Percentiles rank a stretch among this genome's conserved stretches.
Conservation (phyloP, 2,888 invertebrate genomes). For the Epinotia bilunana region DNA sequence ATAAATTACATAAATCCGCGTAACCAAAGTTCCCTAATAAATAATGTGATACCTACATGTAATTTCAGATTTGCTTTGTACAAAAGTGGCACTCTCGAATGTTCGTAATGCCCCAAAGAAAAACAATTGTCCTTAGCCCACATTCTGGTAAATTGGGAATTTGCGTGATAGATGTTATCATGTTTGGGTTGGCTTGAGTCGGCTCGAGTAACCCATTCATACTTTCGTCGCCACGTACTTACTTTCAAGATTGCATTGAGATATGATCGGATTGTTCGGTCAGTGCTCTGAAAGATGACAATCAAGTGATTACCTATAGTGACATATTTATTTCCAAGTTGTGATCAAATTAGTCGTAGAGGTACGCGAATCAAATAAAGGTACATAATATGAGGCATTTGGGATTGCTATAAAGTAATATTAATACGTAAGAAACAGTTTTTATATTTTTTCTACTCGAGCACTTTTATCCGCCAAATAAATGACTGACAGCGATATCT, state of each 20-base stretch:
- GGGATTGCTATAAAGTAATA: too few species aligned
- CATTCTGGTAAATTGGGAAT: constrained; percentile 61
- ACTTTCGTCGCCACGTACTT: not conserved
- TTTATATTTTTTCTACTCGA: too few species aligned
- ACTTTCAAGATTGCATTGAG: not conserved
- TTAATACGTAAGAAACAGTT: not conserved
- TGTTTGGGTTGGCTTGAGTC: constrained; percentile 19
- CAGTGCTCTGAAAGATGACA: not conserved
- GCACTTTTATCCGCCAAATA: too few species aligned
- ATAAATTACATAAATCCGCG: too few species aligned
- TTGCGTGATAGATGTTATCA: constrained; percentile 69
- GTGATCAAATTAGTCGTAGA: too few species aligned
- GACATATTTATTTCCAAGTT: not conserved
- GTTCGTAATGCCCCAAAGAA: constrained; percentile 45
- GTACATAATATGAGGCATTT: too few species aligned
- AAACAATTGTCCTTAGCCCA: constrained; percentile 49
- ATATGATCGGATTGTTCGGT: not conserved
- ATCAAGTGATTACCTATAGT: not conserved
- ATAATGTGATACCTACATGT: not conserved
- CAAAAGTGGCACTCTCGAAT: constrained; percentile 23
- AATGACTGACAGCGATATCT: too few species aligned
- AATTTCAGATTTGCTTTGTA: not conserved
- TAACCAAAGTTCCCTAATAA: not conserved
- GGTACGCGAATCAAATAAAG: too few species aligned
- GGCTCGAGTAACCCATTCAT: constrained; percentile 11